Evolutionary conservation across 1,140 invertebrate species (phyloP), one percentile per base, ranked within the genome.

Genomic region (Saxidomus purpurata): DNA sequence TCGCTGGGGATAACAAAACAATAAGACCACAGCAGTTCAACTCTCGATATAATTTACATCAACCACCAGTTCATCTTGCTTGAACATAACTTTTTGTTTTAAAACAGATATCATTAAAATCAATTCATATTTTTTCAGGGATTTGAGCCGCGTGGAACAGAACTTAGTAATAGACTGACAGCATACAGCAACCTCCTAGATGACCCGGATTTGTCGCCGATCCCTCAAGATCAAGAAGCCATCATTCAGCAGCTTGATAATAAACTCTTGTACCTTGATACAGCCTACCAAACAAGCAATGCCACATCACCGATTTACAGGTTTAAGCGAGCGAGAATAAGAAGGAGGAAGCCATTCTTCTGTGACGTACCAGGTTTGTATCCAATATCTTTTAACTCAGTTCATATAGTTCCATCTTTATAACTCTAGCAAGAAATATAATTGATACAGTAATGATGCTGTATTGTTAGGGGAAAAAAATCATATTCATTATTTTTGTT

Each of bases 121-220:
- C n/a, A n/a, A n/a, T n/a, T n/a, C n/a, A n/a, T n/a, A n/a, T n/a
- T 87, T 93, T 94, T 91, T 22, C 89, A 97, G 97, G 98, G 98
- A 11, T 99, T 99, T 96, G 98, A 98, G 95, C 97, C 98, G 19
- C 96, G 98, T 91, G 98, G 98, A 19, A 99, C 98, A 17, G 95
- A 96, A 71, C 96, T 99, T 93, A 97, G 98, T 28, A 96, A 98
- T 93, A 96, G 98, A 69, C 95, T 98, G 83, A 97, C 97, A 80
- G 97, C 98, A 31, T 99, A 98, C 98, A 96, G 97, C 93, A 98
- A 98, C 96, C 97, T 99, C 55, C 96, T 97, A 67, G 97, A 98
- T 93, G 97, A 97, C 92, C 96, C 97, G 67, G 97, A 97, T 96
- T 98, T 98, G 8, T 97, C 97, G 96, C 98, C 98, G 25, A 96